Evolutionary conservation across 2,888 invertebrate species (phyloP).

Genomic region (Mesoligia furuncula): DNA sequence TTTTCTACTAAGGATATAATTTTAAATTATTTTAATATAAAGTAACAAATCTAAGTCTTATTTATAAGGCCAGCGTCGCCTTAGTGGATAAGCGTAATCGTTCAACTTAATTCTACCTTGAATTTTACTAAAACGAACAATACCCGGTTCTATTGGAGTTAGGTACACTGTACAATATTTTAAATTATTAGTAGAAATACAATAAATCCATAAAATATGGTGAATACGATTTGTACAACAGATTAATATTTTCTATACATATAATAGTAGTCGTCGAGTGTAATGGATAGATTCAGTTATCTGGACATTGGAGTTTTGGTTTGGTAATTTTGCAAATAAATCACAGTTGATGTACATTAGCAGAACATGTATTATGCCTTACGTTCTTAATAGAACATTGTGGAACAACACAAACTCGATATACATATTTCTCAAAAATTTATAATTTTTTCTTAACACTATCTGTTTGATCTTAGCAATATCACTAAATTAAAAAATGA

Average conservation of each 20-base stretch:
- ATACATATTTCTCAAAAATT: background rate
- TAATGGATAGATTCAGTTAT: constrained; percentile 39
- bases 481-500: constrained; percentile 6
- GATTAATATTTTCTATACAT: constrained; percentile 50
- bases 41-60: constrained; percentile 87
- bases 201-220: constrained; percentile 62
- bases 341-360: constrained; percentile 16
- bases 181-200: constrained; percentile 51
- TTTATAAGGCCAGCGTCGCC: constrained; percentile 84
- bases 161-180: constrained; percentile 65
- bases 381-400: constrained; percentile 4
- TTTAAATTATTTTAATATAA: constrained; percentile 84
- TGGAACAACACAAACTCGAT: background rate
- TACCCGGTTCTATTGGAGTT: constrained; percentile 73
- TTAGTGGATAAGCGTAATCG: constrained; percentile 87
- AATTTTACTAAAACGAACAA: constrained; percentile 74
- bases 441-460: background rate
- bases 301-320: constrained; percentile 44
- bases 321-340: constrained; percentile 30
- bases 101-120: constrained; percentile 84
- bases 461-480: background rate
- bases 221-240: constrained; percentile 67
- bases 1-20: constrained; percentile 73
- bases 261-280: constrained; percentile 39
- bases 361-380: constrained; percentile 17